These are phyloP conservation scores for Muntiacus muntjak DNA, from an alignment of 2,113 vertebrate genomes.

Conservation along the genomic window DNA sequence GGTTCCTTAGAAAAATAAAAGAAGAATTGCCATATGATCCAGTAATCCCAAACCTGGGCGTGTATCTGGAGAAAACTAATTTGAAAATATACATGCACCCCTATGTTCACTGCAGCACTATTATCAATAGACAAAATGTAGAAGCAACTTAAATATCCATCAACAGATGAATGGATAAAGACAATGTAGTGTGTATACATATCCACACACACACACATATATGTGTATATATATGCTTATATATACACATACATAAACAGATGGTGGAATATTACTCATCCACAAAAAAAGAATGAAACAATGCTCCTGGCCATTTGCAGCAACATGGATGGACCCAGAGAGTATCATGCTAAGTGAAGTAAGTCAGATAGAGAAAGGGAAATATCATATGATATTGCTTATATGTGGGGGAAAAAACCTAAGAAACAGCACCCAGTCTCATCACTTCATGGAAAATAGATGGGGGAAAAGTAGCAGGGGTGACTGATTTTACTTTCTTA, in stretches of 20 bases:
- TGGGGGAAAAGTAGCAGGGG: background rate
- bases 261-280: background rate
- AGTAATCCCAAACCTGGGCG: background rate
- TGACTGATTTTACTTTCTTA: background rate
- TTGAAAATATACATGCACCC: background rate
- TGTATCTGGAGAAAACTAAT: background rate
- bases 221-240: accelerated
- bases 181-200: background rate
- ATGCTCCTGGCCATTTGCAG: background rate
- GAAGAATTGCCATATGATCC: background rate
- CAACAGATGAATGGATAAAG: background rate
- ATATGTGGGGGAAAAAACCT: background rate
- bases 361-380: background rate
- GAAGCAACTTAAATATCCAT: background rate
- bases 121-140: background rate
- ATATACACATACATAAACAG: background rate
- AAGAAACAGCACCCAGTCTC: background rate
- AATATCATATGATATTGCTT: background rate
- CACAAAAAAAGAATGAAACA: background rate
- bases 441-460: background rate
- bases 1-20: background rate
- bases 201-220: background rate
- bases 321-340: background rate
- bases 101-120: background rate
- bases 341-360: background rate